These are phyloP conservation scores for Pseudomyrmex gracilis DNA, from an alignment of 1,140 invertebrate genomes.

Conservation along the genomic window DNA sequence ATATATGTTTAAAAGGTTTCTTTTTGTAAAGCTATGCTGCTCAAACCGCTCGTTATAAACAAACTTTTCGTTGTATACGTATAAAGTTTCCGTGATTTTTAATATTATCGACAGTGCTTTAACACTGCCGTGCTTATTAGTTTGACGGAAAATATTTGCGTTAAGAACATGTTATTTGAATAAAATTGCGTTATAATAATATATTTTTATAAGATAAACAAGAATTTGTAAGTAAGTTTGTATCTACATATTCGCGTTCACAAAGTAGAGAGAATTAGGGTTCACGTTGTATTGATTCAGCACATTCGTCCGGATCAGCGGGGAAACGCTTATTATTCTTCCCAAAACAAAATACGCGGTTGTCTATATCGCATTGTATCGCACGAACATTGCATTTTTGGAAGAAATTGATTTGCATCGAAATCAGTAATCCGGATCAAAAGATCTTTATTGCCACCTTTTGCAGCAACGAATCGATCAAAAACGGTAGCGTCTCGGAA, in stretches of 20 bases:
- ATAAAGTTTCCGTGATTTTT: conserved; percentile 15
- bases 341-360: background rate
- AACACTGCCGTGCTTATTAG: background rate
- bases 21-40: background rate
- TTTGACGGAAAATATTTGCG: background rate
- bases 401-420: conserved; percentile 20
- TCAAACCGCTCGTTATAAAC: no score
- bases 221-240: no score
- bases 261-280: no score
- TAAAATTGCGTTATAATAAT: background rate
- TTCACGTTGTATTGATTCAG: background rate
- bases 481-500: conserved; percentile 3
- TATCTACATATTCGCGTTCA: background rate
- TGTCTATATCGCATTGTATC: conserved; percentile 10
- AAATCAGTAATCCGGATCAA: conserved; percentile 1
- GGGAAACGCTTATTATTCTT: conserved; percentile 7
- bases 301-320: background rate
- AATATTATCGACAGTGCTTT: conserved; percentile 25
- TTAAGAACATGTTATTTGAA: background rate
- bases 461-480: conserved; percentile 24
- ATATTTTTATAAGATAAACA: no score
- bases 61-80: background rate
- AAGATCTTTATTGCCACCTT: conserved; percentile 8
- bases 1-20: background rate
- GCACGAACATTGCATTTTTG: background rate